phyloP scores from a whole-genome alignment of 2,888 invertebrate genomes.

The Rhamnusium bicolor region DNA sequence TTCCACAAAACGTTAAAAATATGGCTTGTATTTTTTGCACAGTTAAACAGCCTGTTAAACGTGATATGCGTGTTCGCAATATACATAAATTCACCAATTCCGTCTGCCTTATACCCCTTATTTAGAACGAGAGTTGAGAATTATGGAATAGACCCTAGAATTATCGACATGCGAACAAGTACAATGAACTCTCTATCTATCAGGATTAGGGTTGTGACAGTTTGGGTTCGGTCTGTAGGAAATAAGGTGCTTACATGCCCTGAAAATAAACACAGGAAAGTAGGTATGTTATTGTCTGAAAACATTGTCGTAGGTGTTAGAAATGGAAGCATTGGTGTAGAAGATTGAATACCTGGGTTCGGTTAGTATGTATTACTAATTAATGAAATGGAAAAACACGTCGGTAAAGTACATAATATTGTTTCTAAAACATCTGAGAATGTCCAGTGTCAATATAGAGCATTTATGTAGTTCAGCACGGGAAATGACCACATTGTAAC shows the following conservation, averaged over 20 bases:
- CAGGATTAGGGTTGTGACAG: conserved; percentile 24
- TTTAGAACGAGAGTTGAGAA: conserved; percentile 4
- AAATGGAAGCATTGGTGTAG: neutral
- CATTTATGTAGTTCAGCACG: neutral
- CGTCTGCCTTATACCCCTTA: neutral
- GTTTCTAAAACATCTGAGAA: neutral
- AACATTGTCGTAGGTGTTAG: neutral
- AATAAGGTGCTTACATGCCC: conserved; percentile 12
- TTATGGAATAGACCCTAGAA: neutral
- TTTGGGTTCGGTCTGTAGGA: conserved; percentile 28
- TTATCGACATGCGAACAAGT: conserved; percentile 23
- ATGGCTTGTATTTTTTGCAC: neutral
- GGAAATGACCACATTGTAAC: neutral
- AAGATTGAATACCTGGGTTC: neutral
- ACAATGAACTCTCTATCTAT: conserved; percentile 19
- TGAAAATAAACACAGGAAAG: conserved; percentile 22
- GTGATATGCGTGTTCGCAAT: neutral
- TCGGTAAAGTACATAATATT: neutral
- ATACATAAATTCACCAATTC: neutral
- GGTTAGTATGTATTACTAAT: neutral
- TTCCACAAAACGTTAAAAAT: too few species aligned
- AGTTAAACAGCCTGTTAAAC: neutral
- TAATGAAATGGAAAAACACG: neutral
- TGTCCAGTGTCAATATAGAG: neutral
- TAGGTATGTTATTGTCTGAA: conserved; percentile 1